Evolutionary conservation across 2,797 vertebrate genomes (phyloP).

Genomic region (Acridotheres tristis): DNA sequence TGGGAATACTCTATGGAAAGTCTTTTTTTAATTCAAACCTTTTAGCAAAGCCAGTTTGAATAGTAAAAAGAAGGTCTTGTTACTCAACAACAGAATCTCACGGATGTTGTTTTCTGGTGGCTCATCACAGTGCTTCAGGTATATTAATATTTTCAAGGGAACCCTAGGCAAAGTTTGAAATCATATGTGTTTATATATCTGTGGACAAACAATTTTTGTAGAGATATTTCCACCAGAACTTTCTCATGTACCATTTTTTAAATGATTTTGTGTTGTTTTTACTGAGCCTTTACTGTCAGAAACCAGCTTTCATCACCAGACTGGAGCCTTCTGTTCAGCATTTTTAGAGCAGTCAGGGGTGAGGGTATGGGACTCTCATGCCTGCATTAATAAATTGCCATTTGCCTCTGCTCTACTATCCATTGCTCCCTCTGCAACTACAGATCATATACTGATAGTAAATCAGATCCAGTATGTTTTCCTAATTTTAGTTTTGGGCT

Average conservation of each 20-base stretch:
- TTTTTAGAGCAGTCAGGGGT: conserved; percentile 77
- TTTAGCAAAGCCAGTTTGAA: not conserved
- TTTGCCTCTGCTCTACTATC: conserved; percentile 37
- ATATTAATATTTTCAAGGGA: conserved; percentile 19
- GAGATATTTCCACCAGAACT: not conserved
- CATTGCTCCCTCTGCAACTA: conserved; percentile 53
- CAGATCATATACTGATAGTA: conserved; percentile 71
- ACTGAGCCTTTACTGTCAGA: conserved; percentile 50
- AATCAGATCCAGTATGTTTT: conserved; percentile 77
- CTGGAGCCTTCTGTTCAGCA: conserved; percentile 66
- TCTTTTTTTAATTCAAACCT: not conserved
- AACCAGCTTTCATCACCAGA: conserved; percentile 69
- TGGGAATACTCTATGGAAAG: not conserved
- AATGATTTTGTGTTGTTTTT: conserved; percentile 62
- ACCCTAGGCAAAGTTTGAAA: not conserved
- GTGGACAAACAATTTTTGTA: conserved; percentile 19
- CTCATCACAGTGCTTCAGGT: not conserved
- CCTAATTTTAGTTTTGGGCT: conserved; percentile 75
- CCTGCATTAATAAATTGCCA: conserved; percentile 67
- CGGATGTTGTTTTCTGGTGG: not conserved
- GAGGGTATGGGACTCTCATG: conserved; percentile 57
- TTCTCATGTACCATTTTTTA: not conserved
- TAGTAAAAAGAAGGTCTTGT: not conserved
- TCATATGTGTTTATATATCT: not conserved
- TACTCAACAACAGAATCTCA: not conserved